Evolutionary conservation across 1,140 invertebrate species (phyloP).

Genomic region (Solenopsis fugax): DNA sequence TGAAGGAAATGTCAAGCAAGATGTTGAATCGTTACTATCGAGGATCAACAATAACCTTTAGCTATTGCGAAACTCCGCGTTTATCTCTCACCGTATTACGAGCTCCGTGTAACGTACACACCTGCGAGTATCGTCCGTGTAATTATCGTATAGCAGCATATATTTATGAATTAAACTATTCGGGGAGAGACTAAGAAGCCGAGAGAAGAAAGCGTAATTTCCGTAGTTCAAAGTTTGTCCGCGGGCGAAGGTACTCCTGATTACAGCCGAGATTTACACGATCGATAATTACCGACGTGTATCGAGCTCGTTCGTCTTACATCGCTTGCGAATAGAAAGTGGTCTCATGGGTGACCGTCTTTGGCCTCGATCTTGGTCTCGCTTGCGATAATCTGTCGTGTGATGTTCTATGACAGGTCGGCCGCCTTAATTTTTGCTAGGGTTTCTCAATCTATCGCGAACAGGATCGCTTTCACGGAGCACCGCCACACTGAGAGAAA

Average conservation of each 20-base stretch:
- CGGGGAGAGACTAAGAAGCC: background rate
- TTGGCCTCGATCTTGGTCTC: constrained; percentile 68
- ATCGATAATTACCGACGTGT: constrained; percentile 70
- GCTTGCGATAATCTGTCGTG: constrained; percentile 58
- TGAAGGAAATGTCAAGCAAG: constrained; percentile 39
- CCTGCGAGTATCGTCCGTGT: background rate
- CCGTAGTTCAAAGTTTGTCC: background rate
- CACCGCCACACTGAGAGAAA: background rate
- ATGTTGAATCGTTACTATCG: constrained; percentile 18
- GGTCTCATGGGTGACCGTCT: constrained; percentile 67
- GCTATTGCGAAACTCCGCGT: constrained; percentile 24
- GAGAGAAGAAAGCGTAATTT: constrained; percentile 1
- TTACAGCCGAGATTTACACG: constrained; percentile 58
- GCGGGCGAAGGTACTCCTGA: background rate
- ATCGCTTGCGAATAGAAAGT: constrained; percentile 72
- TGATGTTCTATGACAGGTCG: constrained; percentile 70
- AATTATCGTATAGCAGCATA: constrained; percentile 12
- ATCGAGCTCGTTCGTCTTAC: constrained; percentile 32
- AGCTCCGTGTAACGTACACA: background rate
- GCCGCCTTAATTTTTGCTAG: constrained; percentile 48
- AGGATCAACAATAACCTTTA: constrained; percentile 50
- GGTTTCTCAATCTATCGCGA: constrained; percentile 55
- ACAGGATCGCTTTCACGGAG: constrained; percentile 33
- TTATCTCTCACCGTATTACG: constrained; percentile 31
- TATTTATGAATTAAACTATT: constrained; percentile 22